Conservation (phyloP, 1,140 invertebrate species). For the Trichomalopsis sarcophagae region DNA sequence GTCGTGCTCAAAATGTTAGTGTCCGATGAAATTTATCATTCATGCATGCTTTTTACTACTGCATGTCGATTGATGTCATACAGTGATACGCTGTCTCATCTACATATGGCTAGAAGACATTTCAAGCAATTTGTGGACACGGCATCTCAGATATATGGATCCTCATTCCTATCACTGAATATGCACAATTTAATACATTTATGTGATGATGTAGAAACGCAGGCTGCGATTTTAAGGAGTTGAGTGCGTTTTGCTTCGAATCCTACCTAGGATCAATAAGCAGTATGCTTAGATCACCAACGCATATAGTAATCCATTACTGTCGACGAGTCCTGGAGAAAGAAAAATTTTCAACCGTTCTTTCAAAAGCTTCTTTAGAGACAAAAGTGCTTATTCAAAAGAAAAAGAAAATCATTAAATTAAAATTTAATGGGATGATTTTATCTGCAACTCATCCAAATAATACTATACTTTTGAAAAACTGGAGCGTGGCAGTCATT, state of each 20-base stretch:
- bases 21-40: constrained; percentile 45
- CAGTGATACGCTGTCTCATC: constrained; percentile 17
- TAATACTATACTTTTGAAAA: not conserved
- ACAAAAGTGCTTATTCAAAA: too few relatives aligned
- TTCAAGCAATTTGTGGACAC: constrained; percentile 50
- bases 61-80: constrained; percentile 51
- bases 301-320: too few relatives aligned
- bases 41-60: constrained; percentile 24
- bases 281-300: too few relatives aligned
- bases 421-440: not conserved
- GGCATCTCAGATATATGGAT: constrained; percentile 45
- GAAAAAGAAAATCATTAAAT: not conserved
- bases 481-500: not conserved
- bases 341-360: too few relatives aligned
- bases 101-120: constrained; percentile 41
- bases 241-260: too few relatives aligned
- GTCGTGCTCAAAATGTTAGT: constrained; percentile 52
- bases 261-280: too few relatives aligned
- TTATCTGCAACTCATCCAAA: not conserved
- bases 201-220: too few relatives aligned
- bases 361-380: too few relatives aligned
- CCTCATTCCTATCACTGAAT: constrained; percentile 45
- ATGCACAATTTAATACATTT: too few relatives aligned
- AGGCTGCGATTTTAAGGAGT: too few relatives aligned
- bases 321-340: too few relatives aligned